phyloP scores from a whole-genome alignment of 2,888 invertebrate species.

The Cryptocephalus moraei region DNA sequence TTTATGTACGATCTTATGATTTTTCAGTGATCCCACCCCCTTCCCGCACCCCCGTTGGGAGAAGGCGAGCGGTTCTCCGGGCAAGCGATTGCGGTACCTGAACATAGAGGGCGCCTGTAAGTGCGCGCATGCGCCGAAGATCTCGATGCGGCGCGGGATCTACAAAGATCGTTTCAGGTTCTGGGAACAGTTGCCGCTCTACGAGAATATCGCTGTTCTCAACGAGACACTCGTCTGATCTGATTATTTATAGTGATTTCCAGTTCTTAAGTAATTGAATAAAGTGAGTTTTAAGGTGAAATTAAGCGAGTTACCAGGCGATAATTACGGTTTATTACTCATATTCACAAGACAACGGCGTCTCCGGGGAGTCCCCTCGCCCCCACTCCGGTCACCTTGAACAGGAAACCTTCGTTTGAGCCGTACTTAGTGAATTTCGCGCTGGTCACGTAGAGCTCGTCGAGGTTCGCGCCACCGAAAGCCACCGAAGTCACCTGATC shows the following conservation, averaged over 20 bases:
- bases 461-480: conserved; percentile 18
- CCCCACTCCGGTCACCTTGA: conserved; percentile 28
- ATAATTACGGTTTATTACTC: background rate
- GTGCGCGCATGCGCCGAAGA: conserved; percentile 1
- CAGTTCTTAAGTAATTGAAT: too few species aligned
- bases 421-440: conserved; percentile 10
- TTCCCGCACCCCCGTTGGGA: background rate
- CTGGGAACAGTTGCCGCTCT: conserved; percentile 19
- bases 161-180: conserved; percentile 19
- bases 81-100: conserved; percentile 11
- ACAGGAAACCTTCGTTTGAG: conserved; percentile 31
- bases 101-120: conserved; percentile 9
- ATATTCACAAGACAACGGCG: conserved; percentile 4
- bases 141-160: conserved; percentile 16
- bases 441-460: conserved; percentile 19
- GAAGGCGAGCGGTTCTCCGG: background rate
- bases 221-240: conserved; percentile 3
- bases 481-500: conserved; percentile 18
- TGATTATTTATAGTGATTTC: too few species aligned
- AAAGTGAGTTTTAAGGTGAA: too few species aligned
- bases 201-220: conserved; percentile 18
- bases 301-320: too few species aligned
- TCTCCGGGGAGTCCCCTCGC: conserved; percentile 23
- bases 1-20: background rate
- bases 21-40: conserved; percentile 5